These are phyloP conservation scores for Lonchura striata DNA, from an alignment of 2,113 vertebrate species.

Conservation along the genomic window DNA sequence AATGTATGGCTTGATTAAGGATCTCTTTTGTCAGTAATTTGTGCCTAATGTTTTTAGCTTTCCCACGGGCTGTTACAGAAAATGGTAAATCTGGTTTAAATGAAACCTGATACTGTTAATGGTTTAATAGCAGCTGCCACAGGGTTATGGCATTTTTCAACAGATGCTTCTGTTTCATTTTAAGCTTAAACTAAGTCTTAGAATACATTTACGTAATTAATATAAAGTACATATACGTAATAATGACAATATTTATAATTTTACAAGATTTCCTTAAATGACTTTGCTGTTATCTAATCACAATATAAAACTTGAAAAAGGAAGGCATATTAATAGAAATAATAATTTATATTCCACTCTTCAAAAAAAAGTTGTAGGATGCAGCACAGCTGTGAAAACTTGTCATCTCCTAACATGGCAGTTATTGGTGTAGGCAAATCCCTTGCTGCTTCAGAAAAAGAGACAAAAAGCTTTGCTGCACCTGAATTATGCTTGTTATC, in stretches of 20 bases:
- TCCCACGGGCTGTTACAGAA: constrained; percentile 78
- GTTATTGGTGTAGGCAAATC: background rate
- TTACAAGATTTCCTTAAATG: constrained; percentile 9
- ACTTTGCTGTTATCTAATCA: background rate
- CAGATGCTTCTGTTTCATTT: constrained; percentile 79
- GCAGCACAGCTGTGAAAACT: background rate
- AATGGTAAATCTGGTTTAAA: constrained; percentile 85
- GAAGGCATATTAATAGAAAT: background rate
- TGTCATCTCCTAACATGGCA: background rate
- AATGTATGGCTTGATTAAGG: constrained; percentile 79
- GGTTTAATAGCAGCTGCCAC: constrained; percentile 79
- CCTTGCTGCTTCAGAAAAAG: background rate
- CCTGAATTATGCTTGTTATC: background rate
- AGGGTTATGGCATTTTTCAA: constrained; percentile 76
- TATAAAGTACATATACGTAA: constrained; percentile 46
- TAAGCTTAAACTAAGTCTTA: constrained; percentile 65
- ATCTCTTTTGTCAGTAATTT: constrained; percentile 81
- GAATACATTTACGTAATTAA: constrained; percentile 72
- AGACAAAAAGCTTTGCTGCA: background rate
- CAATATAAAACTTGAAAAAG: background rate
- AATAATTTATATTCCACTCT: background rate
- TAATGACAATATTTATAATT: constrained; percentile 54
- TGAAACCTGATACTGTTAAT: constrained; percentile 82
- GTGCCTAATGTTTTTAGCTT: constrained; percentile 81
- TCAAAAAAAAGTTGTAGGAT: background rate